These are phyloP conservation scores for Notarius quadriscutis DNA, from an alignment of 2,113 vertebrate species.

Conservation along the genomic window DNA sequence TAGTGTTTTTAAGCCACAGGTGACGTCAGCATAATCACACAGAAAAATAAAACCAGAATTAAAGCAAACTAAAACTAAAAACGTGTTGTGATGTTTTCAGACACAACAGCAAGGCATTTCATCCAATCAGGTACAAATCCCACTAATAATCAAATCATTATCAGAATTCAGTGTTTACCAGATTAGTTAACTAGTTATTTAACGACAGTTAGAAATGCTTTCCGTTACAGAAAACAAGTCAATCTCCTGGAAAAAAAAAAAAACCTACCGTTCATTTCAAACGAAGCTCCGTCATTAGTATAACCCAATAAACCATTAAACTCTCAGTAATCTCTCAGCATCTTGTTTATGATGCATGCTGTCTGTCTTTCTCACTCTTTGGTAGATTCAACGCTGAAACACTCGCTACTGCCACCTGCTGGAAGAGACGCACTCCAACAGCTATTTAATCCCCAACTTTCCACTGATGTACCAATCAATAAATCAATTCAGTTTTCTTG, in stretches of 20 bases:
- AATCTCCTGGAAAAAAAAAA: not conserved
- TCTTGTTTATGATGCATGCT: not conserved
- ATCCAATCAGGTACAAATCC: not conserved
- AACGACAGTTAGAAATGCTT: not conserved
- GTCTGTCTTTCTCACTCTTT: not conserved
- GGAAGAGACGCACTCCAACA: not conserved
- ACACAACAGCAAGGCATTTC: not conserved
- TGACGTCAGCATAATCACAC: not conserved
- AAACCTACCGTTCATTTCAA: conserved; percentile 27
- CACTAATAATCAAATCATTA: not conserved
- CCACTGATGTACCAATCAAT: not conserved
- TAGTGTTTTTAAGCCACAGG: not conserved
- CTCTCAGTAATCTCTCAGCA: too few species aligned
- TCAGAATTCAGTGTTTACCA: not conserved
- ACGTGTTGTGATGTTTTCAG: not conserved
- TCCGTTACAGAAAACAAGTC: not conserved
- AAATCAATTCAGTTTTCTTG: too few species aligned
- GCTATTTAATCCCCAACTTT: not conserved
- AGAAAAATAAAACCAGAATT: not conserved
- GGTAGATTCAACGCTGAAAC: not conserved
- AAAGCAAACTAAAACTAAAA: not conserved
- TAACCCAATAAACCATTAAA: not conserved
- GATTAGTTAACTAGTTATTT: not conserved
- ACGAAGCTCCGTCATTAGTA: not conserved
- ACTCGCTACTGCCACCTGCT: conserved; percentile 27